Conservation (phyloP, 2,888 invertebrate species). For the Stegana nigrithorax region DNA sequence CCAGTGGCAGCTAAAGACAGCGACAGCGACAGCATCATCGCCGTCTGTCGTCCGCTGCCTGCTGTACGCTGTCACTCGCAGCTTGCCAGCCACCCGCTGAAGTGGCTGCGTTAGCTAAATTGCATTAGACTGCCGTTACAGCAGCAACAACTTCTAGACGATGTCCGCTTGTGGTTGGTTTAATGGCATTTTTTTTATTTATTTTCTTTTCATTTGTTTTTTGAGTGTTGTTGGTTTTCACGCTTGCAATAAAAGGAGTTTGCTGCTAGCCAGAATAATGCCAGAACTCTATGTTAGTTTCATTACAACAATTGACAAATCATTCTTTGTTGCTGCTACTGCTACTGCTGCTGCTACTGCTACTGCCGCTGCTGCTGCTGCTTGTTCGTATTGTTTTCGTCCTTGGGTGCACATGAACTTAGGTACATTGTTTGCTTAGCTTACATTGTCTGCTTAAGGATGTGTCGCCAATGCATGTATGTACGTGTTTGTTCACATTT, state of each 20-base stretch:
- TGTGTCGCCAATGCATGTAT: not conserved
- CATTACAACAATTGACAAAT: conserved; percentile 49
- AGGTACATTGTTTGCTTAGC: conserved; percentile 25
- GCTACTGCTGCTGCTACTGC: conserved; percentile 29
- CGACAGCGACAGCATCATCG: not conserved
- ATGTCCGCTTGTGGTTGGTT: conserved; percentile 22
- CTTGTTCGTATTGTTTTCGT: conserved; percentile 14
- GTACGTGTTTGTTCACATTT: not conserved
- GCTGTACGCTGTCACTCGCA: not conserved
- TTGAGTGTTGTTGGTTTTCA: conserved; percentile 49
- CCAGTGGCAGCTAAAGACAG: not conserved
- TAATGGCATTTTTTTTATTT: too few species aligned
- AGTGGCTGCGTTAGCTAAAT: not conserved
- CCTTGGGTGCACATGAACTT: too few species aligned
- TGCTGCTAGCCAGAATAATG: not conserved
- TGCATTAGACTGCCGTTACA: conserved; percentile 3
- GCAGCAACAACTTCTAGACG: too few species aligned
- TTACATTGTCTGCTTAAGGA: conserved; percentile 51
- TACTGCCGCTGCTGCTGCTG: conserved; percentile 21
- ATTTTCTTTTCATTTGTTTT: conserved; percentile 11
- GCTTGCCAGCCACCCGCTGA: too few species aligned
- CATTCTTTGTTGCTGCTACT: conserved; percentile 43
- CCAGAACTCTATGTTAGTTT: not conserved
- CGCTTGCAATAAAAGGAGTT: conserved; percentile 48
- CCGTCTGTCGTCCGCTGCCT: not conserved